A percentile compares a stretch with the other conserved stretches of the same genome.
phyloP scores from a whole-genome alignment of 1,140 invertebrate species.

The Drosophila micromelanica region DNA sequence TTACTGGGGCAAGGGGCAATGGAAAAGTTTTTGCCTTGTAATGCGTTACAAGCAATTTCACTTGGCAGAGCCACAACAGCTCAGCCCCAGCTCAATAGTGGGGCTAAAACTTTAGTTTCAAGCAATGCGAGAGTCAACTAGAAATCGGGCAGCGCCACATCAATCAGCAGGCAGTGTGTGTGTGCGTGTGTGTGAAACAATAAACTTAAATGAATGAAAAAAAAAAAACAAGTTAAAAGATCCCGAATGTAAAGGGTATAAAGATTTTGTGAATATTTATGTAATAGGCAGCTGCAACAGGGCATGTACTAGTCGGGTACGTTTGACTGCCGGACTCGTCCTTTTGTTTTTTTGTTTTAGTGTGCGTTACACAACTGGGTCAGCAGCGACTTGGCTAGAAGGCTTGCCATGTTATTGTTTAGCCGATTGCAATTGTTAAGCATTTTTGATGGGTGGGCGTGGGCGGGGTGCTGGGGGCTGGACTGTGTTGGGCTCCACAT shows the following conservation, averaged over 20 bases:
- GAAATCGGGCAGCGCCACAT: constrained; percentile 37
- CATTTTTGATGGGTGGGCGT: not conserved
- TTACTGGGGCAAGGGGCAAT: constrained; percentile 36
- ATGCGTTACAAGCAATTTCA: constrained; percentile 83
- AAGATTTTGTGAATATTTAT: too few relatives aligned
- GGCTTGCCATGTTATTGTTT: constrained; percentile 48
- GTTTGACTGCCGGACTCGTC: too few relatives aligned
- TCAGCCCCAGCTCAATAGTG: constrained; percentile 4
- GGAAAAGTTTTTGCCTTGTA: constrained; percentile 71
- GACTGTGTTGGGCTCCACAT: constrained; percentile 15
- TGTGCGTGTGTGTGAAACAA: not conserved
- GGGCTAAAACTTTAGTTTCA: constrained; percentile 47
- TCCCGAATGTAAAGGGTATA: too few relatives aligned
- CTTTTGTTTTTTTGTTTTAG: constrained; percentile 15
- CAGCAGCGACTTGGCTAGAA: not conserved
- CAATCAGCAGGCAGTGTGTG: constrained; percentile 31
- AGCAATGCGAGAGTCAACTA: constrained; percentile 61
- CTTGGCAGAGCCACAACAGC: constrained; percentile 44
- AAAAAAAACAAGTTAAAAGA: not conserved
- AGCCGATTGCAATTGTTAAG: constrained; percentile 53
- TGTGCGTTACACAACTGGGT: constrained; percentile 15
- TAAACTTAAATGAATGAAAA: constrained; percentile 5
- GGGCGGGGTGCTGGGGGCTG: too few relatives aligned
- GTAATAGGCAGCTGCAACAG: constrained; percentile 2
- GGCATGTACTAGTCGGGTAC: too few relatives aligned